Evolutionary conservation across 2,797 vertebrate genomes (phyloP), one percentile per base, ranked within the genome.

Genomic region (Eulemur rubriventer): DNA sequence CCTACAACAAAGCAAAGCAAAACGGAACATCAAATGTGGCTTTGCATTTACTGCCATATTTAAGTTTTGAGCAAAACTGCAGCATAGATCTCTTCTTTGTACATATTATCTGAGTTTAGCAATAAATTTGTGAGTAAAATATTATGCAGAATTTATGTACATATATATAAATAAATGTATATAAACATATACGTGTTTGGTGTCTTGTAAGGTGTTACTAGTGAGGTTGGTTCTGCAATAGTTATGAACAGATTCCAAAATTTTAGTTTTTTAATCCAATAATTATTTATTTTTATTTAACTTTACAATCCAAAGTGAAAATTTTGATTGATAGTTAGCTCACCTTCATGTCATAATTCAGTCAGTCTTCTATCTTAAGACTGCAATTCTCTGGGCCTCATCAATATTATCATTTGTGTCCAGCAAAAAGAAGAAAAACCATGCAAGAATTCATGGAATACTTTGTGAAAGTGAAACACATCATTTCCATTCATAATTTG

Each of bases 231-330:
- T 6, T 87, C 12, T 87, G 26, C 2, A 76, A 59, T 16, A 85
- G 33, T 70, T 57, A 75, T 5, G n/a, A 33, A 55, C 61, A 48
- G 22, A 69, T 48, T 67, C 16, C 6, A 84, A 95, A 48, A 55
- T 55, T 72, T 90, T 43, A 91, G 4, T 85, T 80, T 55, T 92
- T 75, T 38, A 92, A 38, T 48, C 1, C 52, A 76, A n/a, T 35
- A 72, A 65, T 22, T 87, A 80, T 55, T 84, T 78, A 93, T 80
- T 67, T 96, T 38, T 80, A 12, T 82, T 75, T 80, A 88, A 90
- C 48, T 55, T 69, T 82, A 70, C 6, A 84, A 57, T 55, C 4
- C 13, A 72, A 67, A 65, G 14, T 70, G 24, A 79, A 35, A 11
- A 24, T 50, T 80, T 63, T 65, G n/a, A n/a, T 78, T 59, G 41